Evolutionary conservation across 2,797 vertebrate species (phyloP), one percentile per base, ranked within the genome.

Genomic region (Sebastes paucispinis): DNA sequence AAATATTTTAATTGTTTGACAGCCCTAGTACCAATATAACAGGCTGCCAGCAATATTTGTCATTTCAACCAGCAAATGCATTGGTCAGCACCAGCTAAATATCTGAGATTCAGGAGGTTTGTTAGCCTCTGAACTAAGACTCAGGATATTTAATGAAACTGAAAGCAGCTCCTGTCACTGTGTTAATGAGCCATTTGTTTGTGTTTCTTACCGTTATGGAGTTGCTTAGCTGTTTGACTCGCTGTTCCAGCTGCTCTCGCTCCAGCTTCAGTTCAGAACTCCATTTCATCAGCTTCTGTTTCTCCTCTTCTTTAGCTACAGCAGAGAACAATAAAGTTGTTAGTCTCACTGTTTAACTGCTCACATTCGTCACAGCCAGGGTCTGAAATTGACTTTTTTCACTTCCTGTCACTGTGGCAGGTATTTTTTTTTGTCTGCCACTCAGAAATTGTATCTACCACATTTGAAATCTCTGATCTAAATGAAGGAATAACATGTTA

Each of bases 231-330:
- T 97, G 98, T 88, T 99, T 99, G 90, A 99, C 98, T 94, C 97
- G 96, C 94, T 98, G 98, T 83, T 99, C 98, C 92, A 99, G 94
- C 74, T 99, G 98, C 92, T 99, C 98, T 66, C 98, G 95, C 93
- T 99, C 98, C 92, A 98, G 95, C 82, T 98, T 98, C 93, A 99
- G 96, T 82, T 99, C 98, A 80, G 97, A 96, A 88, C 98, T 99
- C 98, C 98, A 99, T 86, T 99, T 99, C 93, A 98, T 96, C 93
- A 99, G 94, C 90, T 98, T 99, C 95, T 97, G 98, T 88, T 99
- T 99, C 94, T 99, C 98, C 86, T 99, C 98, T 90, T 99, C 98
- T 98, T 99, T 99, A 91, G 98, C 98, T 99, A 91, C 32, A 77
- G 84, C 57, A 92, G 31, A 77, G 7, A 62, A 47, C 31, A 32